Percentiles rank a stretch among this genome's conserved stretches.
These are phyloP conservation scores for Lasius fuliginosus DNA, from an alignment of 2,888 invertebrate species.

Conservation along the genomic window DNA sequence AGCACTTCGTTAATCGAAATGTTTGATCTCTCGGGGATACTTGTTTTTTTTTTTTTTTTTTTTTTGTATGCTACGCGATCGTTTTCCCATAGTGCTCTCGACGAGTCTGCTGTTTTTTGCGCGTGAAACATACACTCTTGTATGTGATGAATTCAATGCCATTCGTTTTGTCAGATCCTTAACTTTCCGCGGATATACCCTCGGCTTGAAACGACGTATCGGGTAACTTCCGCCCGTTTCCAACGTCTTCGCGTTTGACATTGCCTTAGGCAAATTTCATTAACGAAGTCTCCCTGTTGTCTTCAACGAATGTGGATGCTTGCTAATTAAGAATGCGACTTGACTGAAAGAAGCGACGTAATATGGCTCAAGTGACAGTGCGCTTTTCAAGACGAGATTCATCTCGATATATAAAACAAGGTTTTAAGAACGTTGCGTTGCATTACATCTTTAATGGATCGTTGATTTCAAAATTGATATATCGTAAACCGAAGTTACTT, in stretches of 20 bases:
- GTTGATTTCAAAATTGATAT: constrained; percentile 2
- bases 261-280: constrained; percentile 56
- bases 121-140: constrained; percentile 37
- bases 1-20: constrained; percentile 56
- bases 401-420: background rate
- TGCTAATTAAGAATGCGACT: constrained; percentile 42
- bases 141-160: constrained; percentile 56
- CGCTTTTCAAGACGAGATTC: background rate
- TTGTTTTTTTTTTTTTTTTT: constrained; percentile 32
- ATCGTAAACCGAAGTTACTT: constrained; percentile 18
- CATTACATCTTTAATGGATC: constrained; percentile 1
- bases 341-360: constrained; percentile 24
- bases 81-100: constrained; percentile 51
- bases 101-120: constrained; percentile 52
- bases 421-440: background rate
- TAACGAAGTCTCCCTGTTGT: constrained; percentile 47
- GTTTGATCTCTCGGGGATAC: constrained; percentile 43
- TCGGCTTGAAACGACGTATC: constrained; percentile 47
- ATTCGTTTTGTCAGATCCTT: constrained; percentile 53
- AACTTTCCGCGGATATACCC: constrained; percentile 44
- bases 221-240: constrained; percentile 44
- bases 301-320: constrained; percentile 44
- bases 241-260: constrained; percentile 50
- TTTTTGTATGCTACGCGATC: constrained; percentile 42
- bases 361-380: constrained; percentile 10